Evolutionary conservation across 2,113 vertebrate species (phyloP).

Genomic region (Plecotus auritus): DNA sequence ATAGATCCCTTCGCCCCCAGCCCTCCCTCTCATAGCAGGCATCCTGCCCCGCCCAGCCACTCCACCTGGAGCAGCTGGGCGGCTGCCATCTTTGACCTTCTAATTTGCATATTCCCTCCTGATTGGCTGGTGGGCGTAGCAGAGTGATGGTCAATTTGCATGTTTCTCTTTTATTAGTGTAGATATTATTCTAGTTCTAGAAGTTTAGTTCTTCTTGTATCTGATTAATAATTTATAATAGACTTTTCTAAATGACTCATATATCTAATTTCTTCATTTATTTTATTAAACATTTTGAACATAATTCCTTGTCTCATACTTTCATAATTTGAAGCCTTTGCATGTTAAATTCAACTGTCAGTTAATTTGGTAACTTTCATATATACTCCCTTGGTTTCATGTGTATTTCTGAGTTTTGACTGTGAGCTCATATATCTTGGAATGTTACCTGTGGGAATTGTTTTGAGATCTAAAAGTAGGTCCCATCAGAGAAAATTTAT

Average conservation of each 20-base stretch:
- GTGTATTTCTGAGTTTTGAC: slow-evolving; percentile 28
- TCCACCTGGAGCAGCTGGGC: too few relatives aligned
- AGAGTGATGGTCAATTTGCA: too few relatives aligned
- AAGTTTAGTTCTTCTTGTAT: not conserved
- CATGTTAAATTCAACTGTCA: not conserved
- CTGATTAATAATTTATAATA: not conserved
- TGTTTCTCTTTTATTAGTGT: too few relatives aligned
- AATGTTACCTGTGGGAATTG: not conserved
- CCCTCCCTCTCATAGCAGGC: too few relatives aligned
- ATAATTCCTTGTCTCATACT: not conserved
- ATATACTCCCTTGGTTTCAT: not conserved
- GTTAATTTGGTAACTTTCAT: not conserved
- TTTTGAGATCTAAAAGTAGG: slow-evolving; percentile 27
- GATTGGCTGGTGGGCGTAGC: too few relatives aligned
- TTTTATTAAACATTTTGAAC: slow-evolving; percentile 26
- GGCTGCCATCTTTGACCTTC: too few relatives aligned
- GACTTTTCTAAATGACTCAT: not conserved
- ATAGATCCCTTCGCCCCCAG: too few relatives aligned
- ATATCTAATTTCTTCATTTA: not conserved
- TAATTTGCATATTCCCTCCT: too few relatives aligned
- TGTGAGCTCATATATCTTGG: not conserved
- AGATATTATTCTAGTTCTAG: not conserved
- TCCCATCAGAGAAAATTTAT: slow-evolving; percentile 37
- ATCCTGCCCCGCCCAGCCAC: too few relatives aligned
- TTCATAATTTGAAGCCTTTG: not conserved